A percentile compares a stretch with the other conserved stretches of the same genome.
Conservation (phyloP, 35 echinoderm and acorn worm genomes). For the Ophiothrix spiculata region DNA sequence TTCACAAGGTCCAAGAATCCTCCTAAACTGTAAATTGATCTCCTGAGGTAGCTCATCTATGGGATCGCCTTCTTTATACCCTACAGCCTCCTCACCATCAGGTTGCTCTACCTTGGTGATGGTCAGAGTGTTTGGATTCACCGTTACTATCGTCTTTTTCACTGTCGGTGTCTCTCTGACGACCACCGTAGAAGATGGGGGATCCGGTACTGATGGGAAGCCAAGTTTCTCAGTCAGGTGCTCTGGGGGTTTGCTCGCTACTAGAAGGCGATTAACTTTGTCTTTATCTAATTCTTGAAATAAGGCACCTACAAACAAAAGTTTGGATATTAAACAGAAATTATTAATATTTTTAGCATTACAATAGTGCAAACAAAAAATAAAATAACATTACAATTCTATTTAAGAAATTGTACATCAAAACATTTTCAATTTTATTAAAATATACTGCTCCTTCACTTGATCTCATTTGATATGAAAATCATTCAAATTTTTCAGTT, state of each 20-base stretch:
- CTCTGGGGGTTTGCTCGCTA: not conserved
- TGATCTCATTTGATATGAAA: too few relatives aligned
- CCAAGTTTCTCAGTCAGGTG: too few relatives aligned
- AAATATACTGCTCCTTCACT: too few relatives aligned
- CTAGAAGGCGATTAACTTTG: not conserved
- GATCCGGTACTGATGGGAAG: not conserved
- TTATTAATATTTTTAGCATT: too few relatives aligned
- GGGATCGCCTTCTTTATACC: not conserved
- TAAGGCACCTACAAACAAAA: not conserved
- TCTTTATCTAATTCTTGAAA: constrained; percentile 13
- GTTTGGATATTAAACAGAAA: not conserved
- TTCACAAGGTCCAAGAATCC: not conserved
- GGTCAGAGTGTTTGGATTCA: not conserved
- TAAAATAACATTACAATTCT: too few relatives aligned
- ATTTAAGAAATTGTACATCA: too few relatives aligned
- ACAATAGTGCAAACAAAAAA: too few relatives aligned
- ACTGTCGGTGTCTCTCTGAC: not conserved
- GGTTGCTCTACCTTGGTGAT: not conserved
- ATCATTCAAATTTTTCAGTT: too few relatives aligned
- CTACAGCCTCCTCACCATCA: not conserved
- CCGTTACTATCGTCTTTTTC: not conserved
- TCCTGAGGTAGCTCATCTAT: not conserved
- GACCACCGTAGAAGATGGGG: not conserved
- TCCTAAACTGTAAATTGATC: not conserved
- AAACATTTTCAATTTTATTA: too few relatives aligned